Conservation (phyloP, 1,140 invertebrate genomes). For the Drosophila biarmipes region DNA sequence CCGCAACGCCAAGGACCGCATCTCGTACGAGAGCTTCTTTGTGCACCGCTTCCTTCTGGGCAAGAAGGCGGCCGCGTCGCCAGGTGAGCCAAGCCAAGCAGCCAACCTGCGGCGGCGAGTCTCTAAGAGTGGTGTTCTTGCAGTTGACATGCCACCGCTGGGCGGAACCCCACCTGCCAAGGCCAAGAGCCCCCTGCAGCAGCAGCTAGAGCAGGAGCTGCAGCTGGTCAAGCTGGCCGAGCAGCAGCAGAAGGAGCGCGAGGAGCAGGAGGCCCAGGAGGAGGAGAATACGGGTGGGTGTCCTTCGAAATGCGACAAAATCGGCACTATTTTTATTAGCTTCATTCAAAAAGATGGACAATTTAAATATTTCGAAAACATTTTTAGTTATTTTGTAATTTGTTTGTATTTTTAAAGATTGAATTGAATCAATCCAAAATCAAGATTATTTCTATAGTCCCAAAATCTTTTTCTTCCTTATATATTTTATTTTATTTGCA, state of each 20-base stretch:
- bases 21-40: constrained; percentile 98
- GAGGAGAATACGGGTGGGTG: constrained; percentile 71
- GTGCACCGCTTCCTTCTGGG: constrained; percentile 95
- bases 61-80: constrained; percentile 85
- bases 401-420: too few relatives aligned
- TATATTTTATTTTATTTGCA: neutral
- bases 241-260: constrained; percentile 66
- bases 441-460: too few relatives aligned
- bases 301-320: neutral
- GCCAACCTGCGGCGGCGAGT: constrained; percentile 8
- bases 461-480: too few relatives aligned
- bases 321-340: too few relatives aligned
- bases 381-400: too few relatives aligned
- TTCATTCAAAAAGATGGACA: too few relatives aligned
- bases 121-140: constrained; percentile 35
- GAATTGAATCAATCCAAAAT: too few relatives aligned
- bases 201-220: constrained; percentile 73
- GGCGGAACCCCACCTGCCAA: constrained; percentile 75
- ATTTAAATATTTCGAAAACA: too few relatives aligned
- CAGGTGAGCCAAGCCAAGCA: constrained; percentile 54
- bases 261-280: constrained; percentile 67
- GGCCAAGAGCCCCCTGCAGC: constrained; percentile 78
- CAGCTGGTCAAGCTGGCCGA: constrained; percentile 69
- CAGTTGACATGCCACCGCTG: constrained; percentile 76
- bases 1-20: constrained; percentile 96